Conservation (phyloP, 2,888 invertebrate species). For the Lasioglossum villosulum region DNA sequence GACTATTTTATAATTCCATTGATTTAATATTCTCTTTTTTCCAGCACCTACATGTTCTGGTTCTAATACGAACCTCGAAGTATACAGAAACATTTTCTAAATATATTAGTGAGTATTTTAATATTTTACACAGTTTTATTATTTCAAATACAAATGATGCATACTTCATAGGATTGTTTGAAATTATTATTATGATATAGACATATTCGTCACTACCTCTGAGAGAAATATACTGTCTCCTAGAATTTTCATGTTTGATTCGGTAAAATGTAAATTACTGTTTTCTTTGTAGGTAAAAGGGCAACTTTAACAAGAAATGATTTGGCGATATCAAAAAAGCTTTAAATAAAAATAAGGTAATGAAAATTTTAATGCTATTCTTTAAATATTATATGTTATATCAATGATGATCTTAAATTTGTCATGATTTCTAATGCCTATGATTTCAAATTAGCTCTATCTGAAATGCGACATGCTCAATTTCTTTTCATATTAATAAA, state of each 20-base stretch:
- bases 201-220: constrained; percentile 82
- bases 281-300: constrained; percentile 47
- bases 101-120: constrained; percentile 22
- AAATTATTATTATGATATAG: constrained; percentile 75
- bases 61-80: not conserved
- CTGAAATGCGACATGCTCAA: constrained; percentile 67
- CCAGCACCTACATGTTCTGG: not conserved
- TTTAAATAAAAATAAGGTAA: constrained; percentile 19
- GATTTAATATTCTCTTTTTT: constrained; percentile 72
- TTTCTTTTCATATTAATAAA: not conserved
- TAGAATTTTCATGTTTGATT: no score
- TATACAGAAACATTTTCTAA: not conserved
- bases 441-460: constrained; percentile 82
- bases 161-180: constrained; percentile 40
- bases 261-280: not conserved
- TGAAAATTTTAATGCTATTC: not conserved
- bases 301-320: not conserved
- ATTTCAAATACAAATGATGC: constrained; percentile 69
- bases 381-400: not conserved
- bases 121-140: not conserved
- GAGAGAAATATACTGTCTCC: constrained; percentile 58
- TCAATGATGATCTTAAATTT: constrained; percentile 37
- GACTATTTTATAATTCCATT: constrained; percentile 82
- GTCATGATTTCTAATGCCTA: constrained; percentile 63
- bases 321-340: not conserved